Evolutionary conservation across 2,888 invertebrate species (phyloP), one percentile per base, ranked within the genome.

Genomic region (Tipula unca): DNA sequence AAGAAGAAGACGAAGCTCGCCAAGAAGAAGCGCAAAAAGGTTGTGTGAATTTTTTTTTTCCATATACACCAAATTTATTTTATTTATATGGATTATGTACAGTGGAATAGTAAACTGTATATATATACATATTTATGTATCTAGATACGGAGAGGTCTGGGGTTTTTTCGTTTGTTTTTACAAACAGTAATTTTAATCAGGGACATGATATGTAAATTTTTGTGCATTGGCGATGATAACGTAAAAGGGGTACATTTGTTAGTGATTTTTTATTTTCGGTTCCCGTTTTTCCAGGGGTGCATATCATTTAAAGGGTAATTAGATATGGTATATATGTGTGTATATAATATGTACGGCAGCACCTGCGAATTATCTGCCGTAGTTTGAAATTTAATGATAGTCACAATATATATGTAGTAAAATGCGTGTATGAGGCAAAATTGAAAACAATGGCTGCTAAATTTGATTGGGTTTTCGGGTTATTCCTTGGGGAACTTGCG

Each of bases 301-400:
- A 69, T 69, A 69, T 69, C 69, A 69, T 69, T 69, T 69, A 69
- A 69, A 69, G 69, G 69, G 69, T 69, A 69, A 69, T 69, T 69
- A 69, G 69, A 25, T 69, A 69, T 69, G 69, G 69, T 69, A 69
- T 4, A 54, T 69, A 69, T 25, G 69, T 69, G 10, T 10, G 69
- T 48, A 54, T 32, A 32, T 32, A 32, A 6, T 32, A 6, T 17
- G 17, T 54, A 54, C 25, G 69, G 13, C 69, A 69, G 69, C 69
- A 69, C 69, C 69, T 69, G 69, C 25, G 69, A 69, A 69, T 69
- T 69, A 69, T 69, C 69, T 69, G 25, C 39, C 25, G n/a, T 2
- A 6, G 32, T n/a, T n/a, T n/a, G n/a, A n/a, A n/a, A 32, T 32
- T 32, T 32, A 32, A 32, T 32, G 32, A 32, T 6, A 32, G 4